Conservation (phyloP, 2,797 vertebrate genomes). For the Somateria mollissima region DNA sequence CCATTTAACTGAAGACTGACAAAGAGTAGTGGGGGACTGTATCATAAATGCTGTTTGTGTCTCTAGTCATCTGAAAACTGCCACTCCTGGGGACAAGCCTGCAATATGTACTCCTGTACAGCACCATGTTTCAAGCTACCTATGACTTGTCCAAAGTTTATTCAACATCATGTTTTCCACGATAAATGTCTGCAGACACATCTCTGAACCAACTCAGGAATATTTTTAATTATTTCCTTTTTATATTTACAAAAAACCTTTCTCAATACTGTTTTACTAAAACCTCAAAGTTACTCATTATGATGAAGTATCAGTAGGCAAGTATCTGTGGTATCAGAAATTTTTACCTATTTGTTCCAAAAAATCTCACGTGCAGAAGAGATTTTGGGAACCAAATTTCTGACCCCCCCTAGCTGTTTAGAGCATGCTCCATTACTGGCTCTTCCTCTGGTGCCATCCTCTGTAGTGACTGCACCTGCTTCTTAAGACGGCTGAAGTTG, state of each 20-base stretch:
- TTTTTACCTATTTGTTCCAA: not conserved
- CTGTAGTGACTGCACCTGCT: not conserved
- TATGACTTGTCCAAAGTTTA: not conserved
- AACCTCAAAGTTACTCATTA: not conserved
- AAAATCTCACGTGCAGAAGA: not conserved
- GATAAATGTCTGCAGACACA: not conserved
- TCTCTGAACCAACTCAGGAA: not conserved
- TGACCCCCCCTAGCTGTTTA: not conserved
- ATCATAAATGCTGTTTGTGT: not conserved
- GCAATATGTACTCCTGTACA: not conserved
- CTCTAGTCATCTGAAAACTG: not conserved
- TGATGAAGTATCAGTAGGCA: not conserved
- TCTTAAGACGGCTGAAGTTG: not conserved
- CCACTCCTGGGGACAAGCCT: fast-evolving
- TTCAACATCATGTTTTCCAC: not conserved
- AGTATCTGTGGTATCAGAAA: not conserved
- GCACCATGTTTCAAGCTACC: not conserved
- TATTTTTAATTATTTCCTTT: not conserved
- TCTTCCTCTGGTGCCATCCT: not conserved
- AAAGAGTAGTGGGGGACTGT: not conserved
- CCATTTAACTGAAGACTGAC: not conserved
- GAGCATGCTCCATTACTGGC: not conserved
- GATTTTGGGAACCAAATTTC: not conserved
- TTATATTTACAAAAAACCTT: fast-evolving
- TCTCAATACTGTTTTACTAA: not conserved